These are phyloP conservation scores for Synanthedon myopaeformis DNA, from an alignment of 2,888 invertebrate species.

Conservation along the genomic window DNA sequence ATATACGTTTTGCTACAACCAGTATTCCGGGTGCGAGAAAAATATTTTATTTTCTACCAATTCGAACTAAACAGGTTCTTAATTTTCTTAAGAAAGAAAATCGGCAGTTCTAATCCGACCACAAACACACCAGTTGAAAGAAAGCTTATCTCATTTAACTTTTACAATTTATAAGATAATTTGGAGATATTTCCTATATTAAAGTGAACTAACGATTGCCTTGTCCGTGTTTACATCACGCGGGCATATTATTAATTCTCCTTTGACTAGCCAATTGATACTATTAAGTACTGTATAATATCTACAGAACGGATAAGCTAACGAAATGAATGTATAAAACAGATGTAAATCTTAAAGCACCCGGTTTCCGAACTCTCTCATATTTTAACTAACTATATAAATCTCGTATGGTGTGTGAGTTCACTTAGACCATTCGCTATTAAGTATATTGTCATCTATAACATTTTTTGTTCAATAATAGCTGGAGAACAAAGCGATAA, in stretches of 20 bases:
- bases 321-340: constrained; percentile 59
- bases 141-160: constrained; percentile 7
- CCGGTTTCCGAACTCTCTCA: constrained; percentile 68
- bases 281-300: constrained; percentile 33
- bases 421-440: constrained; percentile 39
- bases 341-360: constrained; percentile 70
- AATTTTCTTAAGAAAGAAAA: too few relatives aligned
- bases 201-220: constrained; percentile 8
- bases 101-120: too few relatives aligned
- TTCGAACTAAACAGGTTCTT: too few relatives aligned
- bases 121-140: too few relatives aligned
- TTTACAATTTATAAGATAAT: constrained; percentile 6
- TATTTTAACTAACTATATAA: constrained; percentile 62
- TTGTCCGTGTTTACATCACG: constrained; percentile 2
- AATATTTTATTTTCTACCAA: too few relatives aligned
- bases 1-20: too few relatives aligned
- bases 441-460: not conserved
- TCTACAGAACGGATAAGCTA: constrained; percentile 46
- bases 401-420: constrained; percentile 49
- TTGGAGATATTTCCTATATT: constrained; percentile 10
- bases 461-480: constrained; percentile 22
- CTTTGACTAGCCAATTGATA: constrained; percentile 22
- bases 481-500: constrained; percentile 49
- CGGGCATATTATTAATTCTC: constrained; percentile 4
- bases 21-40: too few relatives aligned